Evolutionary conservation across 2,797 vertebrate species (phyloP).

Genomic region (Graptemys geographica): DNA sequence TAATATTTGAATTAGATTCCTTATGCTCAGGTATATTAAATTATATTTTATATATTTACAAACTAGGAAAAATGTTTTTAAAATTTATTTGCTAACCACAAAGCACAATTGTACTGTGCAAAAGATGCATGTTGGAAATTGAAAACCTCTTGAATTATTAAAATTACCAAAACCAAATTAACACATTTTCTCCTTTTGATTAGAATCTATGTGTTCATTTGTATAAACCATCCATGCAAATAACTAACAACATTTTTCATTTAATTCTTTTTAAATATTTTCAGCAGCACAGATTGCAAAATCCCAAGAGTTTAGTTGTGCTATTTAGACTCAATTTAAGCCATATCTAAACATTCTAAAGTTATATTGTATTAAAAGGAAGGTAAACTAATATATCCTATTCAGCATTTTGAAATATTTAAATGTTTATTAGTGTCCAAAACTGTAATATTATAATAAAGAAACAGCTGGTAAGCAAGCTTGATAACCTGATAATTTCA

Average conservation of each 20-base stretch:
- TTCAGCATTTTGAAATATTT: background rate
- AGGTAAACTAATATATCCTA: background rate
- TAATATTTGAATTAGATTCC: constrained; percentile 23
- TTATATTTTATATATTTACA: constrained; percentile 35
- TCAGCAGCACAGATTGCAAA: background rate
- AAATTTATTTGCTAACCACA: constrained; percentile 58
- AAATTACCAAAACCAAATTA: constrained; percentile 51
- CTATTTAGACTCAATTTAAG: constrained; percentile 19
- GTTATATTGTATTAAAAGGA: background rate
- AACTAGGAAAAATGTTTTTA: constrained; percentile 42
- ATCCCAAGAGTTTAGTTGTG: constrained; percentile 15
- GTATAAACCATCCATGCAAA: constrained; percentile 44
- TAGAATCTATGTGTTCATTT: constrained; percentile 48
- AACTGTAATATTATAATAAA: background rate
- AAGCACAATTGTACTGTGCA: constrained; percentile 16
- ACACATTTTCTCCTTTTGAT: constrained; percentile 41
- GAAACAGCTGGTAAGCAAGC: background rate
- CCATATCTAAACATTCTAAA: background rate
- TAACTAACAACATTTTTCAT: constrained; percentile 39
- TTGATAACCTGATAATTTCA: background rate
- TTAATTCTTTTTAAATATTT: constrained; percentile 60
- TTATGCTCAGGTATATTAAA: constrained; percentile 38
- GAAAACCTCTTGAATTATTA: constrained; percentile 39
- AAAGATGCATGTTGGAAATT: constrained; percentile 50
- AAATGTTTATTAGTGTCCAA: constrained; percentile 1